A percentile compares a stretch with the other conserved stretches of the same genome.
Conservation (phyloP, 2,888 invertebrate genomes). For the Rhagonycha fulva region DNA sequence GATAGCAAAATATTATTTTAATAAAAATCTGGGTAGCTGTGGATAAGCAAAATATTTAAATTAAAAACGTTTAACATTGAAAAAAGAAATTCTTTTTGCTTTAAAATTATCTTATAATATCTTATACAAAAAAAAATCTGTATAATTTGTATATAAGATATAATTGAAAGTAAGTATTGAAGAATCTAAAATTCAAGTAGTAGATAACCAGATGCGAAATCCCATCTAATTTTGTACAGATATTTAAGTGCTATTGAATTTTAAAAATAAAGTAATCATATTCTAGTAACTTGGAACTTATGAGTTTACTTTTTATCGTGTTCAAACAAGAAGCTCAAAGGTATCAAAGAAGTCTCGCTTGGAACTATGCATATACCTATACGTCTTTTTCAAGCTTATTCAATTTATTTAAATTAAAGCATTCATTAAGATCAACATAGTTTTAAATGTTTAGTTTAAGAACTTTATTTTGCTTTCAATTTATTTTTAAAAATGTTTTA, state of each 20-base stretch:
- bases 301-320: not conserved
- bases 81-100: not conserved
- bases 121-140: not conserved
- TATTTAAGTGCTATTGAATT: not conserved
- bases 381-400: not conserved
- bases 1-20: not conserved
- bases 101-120: not conserved
- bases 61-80: not conserved
- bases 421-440: not conserved
- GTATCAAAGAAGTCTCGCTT: not conserved
- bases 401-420: not conserved
- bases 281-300: not conserved
- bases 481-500: too few relatives aligned
- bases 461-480: not conserved
- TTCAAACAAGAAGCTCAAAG: not conserved
- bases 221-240: not conserved
- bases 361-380: not conserved
- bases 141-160: not conserved
- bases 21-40: not conserved
- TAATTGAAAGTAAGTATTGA: not conserved
- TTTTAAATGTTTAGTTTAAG: not conserved
- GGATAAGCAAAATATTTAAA: not conserved
- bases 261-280: not conserved
- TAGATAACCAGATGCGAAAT: not conserved
- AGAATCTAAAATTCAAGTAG: not conserved